Conservation (phyloP, 2,888 invertebrate species). For the Andrena haemorrhoa region DNA sequence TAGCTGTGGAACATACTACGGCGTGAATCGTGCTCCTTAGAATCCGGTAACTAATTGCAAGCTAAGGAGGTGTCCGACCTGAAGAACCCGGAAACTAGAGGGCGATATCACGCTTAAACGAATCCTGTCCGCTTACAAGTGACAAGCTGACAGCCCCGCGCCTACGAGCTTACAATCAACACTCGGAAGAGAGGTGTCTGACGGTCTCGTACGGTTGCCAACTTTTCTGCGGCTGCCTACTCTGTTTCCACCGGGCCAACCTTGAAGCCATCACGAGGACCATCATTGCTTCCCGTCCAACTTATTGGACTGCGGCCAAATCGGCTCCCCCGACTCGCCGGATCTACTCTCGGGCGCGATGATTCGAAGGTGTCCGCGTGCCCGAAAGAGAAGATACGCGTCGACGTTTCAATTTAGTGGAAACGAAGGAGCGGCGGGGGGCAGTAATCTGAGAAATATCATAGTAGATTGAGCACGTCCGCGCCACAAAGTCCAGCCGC, state of each 20-base stretch:
- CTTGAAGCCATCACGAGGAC: constrained; percentile 36
- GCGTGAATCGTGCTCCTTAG: neutral
- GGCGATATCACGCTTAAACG: constrained; percentile 59
- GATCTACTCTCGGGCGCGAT: constrained; percentile 10
- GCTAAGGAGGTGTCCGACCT: constrained; percentile 9
- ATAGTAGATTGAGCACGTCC: neutral
- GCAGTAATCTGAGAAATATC: no score
- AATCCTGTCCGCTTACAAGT: constrained; percentile 26
- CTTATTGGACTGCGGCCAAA: constrained; percentile 47
- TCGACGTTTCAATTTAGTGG: no score
- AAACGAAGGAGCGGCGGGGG: no score
- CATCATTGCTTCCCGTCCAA: constrained; percentile 32
- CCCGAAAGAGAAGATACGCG: neutral
- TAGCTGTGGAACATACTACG: neutral
- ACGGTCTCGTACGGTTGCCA: constrained; percentile 43
- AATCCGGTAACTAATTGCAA: neutral
- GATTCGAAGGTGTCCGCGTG: constrained; percentile 8
- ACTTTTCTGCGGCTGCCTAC: constrained; percentile 55
- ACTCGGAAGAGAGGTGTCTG: constrained; percentile 30
- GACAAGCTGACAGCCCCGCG: constrained; percentile 38
- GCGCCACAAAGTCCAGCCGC: neutral
- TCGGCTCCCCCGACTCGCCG: constrained; percentile 13
- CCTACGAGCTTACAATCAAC: constrained; percentile 33
- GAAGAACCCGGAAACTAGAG: constrained; percentile 53
- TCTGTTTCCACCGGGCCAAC: constrained; percentile 36